Conservation (phyloP, 2,888 invertebrate species). For the Eupithecia tripunctaria region DNA sequence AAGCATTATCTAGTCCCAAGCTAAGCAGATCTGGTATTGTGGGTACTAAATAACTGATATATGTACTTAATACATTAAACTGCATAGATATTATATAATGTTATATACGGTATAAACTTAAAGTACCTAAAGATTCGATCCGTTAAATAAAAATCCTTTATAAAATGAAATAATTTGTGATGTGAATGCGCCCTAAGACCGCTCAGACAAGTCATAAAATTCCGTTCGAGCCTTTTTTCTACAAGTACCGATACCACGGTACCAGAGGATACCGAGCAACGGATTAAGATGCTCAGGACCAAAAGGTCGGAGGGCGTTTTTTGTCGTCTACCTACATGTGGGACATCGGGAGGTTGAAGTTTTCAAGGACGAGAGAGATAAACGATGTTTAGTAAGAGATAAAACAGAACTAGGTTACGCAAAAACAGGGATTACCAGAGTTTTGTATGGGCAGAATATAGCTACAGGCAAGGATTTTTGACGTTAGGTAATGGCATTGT, state of each 20-base stretch:
- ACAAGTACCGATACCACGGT: constrained; percentile 78
- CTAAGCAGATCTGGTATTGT: too few species aligned
- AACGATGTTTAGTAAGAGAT: not conserved
- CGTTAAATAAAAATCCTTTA: not conserved
- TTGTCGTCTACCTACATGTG: constrained; percentile 67
- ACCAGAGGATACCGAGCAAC: constrained; percentile 41
- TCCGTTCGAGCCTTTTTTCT: constrained; percentile 81
- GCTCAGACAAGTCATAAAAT: constrained; percentile 65
- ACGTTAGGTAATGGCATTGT: not conserved
- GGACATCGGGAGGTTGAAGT: constrained; percentile 26
- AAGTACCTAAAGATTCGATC: too few species aligned
- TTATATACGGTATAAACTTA: too few species aligned
- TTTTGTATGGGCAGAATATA: not conserved
- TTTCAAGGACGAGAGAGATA: constrained; percentile 1
- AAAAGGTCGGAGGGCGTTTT: constrained; percentile 81
- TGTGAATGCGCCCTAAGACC: not conserved
- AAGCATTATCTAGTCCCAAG: too few species aligned
- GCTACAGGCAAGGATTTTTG: not conserved
- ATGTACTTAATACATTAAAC: too few species aligned
- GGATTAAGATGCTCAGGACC: constrained; percentile 48
- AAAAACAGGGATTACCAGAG: not conserved
- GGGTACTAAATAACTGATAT: too few species aligned
- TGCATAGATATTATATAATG: too few species aligned
- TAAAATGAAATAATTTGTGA: not conserved
- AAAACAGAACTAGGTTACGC: not conserved